Base-by-base conservation (phyloP, 2,113 vertebrate species). In the Alethe diademata region DNA sequence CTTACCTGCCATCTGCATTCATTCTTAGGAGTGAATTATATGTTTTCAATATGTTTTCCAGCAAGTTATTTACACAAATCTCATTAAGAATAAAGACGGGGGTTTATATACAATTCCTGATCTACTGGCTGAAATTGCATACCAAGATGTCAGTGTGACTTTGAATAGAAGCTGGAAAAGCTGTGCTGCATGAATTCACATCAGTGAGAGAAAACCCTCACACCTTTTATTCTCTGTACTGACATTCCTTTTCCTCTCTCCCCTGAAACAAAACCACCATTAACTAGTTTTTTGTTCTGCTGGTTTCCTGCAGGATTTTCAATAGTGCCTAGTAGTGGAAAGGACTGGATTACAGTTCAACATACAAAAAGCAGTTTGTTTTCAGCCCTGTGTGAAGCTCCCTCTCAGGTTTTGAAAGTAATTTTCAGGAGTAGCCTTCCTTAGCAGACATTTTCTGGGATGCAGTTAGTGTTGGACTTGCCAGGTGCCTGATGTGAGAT, bases 61-160 rank as follows among this genome's bases (percentile, higher is more conserved):
- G 88, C 89, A 86, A 90, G 88, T 96, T 97, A 96, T 97, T 97
- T 97, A 97, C 95, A 58, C 92, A 95, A 96, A 96, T 88, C 90
- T 96, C 94, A 95, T 96, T 96, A 95, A 82, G 90, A 94, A 69
- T 86, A 95, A 96, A 93, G 93, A 87, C 58, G 60, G 45, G 71
- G 53, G 5, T 24, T 94, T 86, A 60, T 66, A 90, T 60, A 89
- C 88, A 78, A 81, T 80, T 90, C 71, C 88, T 88, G 86, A 83
- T 86, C 80, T 58, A 13, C 74, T 85, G 87, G 78, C 88, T 95
- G 88, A 84, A 95, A 92, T 67, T 94, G 80, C 89, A 60, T 47
- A 92, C 87, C 90, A 88, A 62, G 78, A 78, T 83, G 78, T 86
- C 79, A 72, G 64, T 47, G 64, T 86, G 89, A 81, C 85, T 95